phyloP scores from a whole-genome alignment of 2,888 invertebrate species.

The Gerris lacustris region DNA sequence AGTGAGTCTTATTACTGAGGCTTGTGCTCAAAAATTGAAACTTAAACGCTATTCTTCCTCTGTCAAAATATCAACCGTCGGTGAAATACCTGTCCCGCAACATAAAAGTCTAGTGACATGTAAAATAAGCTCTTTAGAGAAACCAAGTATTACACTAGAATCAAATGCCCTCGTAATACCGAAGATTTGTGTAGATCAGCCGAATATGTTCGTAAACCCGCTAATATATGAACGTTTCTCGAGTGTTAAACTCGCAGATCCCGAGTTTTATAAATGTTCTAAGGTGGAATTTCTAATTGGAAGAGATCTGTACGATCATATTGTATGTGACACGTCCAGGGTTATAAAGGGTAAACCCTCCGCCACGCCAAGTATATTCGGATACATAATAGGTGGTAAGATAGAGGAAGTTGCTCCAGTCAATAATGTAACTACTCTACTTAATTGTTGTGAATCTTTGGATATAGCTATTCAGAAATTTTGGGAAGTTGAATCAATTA shows the following conservation, averaged over 20 bases:
- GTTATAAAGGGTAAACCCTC: slow-evolving; percentile 6
- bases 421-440: neutral
- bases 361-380: neutral
- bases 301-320: neutral
- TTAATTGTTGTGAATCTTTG: neutral
- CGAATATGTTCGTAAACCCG: neutral
- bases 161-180: neutral
- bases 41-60: neutral
- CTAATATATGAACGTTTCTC: neutral
- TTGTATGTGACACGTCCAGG: neutral
- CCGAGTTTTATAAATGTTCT: neutral
- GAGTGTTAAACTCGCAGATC: neutral
- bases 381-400: slow-evolving; percentile 5
- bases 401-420: neutral
- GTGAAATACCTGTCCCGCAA: neutral
- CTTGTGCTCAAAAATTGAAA: neutral
- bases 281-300: neutral
- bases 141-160: neutral
- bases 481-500: slow-evolving; percentile 5
- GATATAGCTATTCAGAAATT: neutral
- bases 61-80: neutral
- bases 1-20: neutral
- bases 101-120: neutral
- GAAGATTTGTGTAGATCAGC: slow-evolving; percentile 5
- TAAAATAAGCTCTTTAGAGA: neutral